These are phyloP conservation scores for Agrochola lychnidis DNA, from an alignment of 2,888 invertebrate species.

Conservation along the genomic window DNA sequence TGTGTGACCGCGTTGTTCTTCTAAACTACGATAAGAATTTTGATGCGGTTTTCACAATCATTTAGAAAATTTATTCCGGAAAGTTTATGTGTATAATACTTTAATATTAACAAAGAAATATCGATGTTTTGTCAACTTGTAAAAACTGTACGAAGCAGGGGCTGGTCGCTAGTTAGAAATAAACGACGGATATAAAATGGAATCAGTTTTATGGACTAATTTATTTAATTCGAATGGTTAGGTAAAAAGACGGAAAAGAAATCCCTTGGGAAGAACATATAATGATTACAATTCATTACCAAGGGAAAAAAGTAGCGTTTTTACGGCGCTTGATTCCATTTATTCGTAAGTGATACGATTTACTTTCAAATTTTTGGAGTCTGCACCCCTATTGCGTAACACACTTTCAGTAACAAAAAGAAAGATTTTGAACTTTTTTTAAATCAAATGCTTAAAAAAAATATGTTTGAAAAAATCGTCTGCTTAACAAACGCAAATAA, in stretches of 20 bases:
- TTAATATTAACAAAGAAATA: not conserved
- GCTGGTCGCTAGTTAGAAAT: not conserved
- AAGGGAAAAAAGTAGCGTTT: no score
- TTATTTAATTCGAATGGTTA: constrained; percentile 13
- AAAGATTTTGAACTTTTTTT: not conserved
- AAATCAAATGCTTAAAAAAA: not conserved
- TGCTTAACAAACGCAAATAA: not conserved
- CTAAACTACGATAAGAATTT: not conserved
- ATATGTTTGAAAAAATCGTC: not conserved
- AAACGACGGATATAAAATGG: not conserved
- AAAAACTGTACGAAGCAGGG: not conserved
- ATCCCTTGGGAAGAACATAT: constrained; percentile 10
- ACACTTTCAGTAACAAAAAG: not conserved
- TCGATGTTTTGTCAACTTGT: not conserved
- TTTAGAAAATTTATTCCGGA: not conserved
- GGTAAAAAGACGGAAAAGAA: not conserved
- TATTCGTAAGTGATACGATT: not conserved
- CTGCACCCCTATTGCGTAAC: not conserved
- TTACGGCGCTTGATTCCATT: not conserved
- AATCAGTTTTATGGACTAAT: constrained; percentile 1
- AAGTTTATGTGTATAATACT: not conserved
- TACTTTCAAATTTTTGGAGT: not conserved
- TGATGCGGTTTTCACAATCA: not conserved
- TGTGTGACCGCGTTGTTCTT: not conserved
- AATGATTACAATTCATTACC: not conserved